Base-by-base conservation (phyloP, 2,888 invertebrate genomes). In the Caradrina clavipalpis region DNA sequence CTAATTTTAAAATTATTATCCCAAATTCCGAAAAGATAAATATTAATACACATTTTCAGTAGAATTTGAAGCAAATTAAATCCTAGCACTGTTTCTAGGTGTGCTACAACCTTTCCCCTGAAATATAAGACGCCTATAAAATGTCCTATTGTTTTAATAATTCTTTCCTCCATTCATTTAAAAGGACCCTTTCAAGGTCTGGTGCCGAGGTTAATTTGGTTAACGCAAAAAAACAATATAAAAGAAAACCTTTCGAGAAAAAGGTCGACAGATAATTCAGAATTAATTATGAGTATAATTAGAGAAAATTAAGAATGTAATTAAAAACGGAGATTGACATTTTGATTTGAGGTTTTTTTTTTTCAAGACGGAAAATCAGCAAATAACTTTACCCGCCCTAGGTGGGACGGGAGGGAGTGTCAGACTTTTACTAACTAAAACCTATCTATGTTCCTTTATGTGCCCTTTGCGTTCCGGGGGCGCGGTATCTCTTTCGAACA, bases 231-330 rank as follows among this genome's bases (percentile, higher is more conserved):
- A 64, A 76, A 42, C 15, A 63, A 49, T 50, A 56, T 21, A 53
- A 69, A 53, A 50, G 70, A 64, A 59, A 53, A 49, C 17, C 59
- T 57, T 70, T 55, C 3, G 8, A 57, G 53, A 3, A 47, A 49
- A 55, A 51, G 50, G 56, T 60, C 74, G 19, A 13, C 31, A 60
- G 63, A 75, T 64, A 49, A 75, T 75, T 75, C 49, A 42, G 35
- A 59, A 69, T 69, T 76, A 26, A 75, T 75, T 74, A 69, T 31
- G 51, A 49, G 42, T 57, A 26, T 57, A 74, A 76, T 64, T 76
- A 49, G 31, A 19, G 17, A 21, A 26, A 26, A 45, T 58, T 21
- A 31, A 47, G 8, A 45, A 68, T 54, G 21, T 22, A 58, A 10
- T 53, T 49, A 47, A 22, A 26, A 22, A 7, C 35, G 8, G 35